Evolutionary conservation across 2,888 invertebrate genomes (phyloP).

Genomic region (Cremastobaeus sp.): DNA sequence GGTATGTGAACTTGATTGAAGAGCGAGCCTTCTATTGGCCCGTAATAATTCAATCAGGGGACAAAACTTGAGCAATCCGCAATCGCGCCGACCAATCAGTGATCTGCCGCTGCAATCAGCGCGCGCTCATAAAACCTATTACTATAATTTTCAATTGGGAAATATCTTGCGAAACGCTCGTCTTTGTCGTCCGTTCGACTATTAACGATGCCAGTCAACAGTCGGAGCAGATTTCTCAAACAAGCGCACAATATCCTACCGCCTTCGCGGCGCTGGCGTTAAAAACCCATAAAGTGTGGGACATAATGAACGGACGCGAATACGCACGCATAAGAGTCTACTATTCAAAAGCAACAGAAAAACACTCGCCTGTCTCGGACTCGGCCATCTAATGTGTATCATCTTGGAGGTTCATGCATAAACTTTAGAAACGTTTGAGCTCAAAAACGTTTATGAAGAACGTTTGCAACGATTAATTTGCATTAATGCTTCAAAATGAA

Average conservation of each 20-base stretch:
- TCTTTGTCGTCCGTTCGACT: constrained; percentile 53
- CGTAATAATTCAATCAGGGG: constrained; percentile 47
- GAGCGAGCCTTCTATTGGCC: constrained; percentile 31
- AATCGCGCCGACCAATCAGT: constrained; percentile 34
- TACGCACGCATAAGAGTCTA: too few relatives aligned
- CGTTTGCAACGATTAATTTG: too few relatives aligned
- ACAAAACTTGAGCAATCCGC: constrained; percentile 46
- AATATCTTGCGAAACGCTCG: constrained; percentile 52
- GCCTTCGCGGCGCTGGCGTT: constrained; percentile 56
- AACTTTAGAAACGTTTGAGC: too few relatives aligned
- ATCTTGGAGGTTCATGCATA: too few relatives aligned
- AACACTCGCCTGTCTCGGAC: too few relatives aligned
- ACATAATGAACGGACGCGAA: constrained; percentile 41
- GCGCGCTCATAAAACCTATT: constrained; percentile 47
- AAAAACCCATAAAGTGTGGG: constrained; percentile 48
- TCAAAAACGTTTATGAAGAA: too few relatives aligned
- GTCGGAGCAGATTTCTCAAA: constrained; percentile 40
- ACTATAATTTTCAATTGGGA: constrained; percentile 58
- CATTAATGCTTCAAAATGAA: too few relatives aligned
- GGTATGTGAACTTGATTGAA: constrained; percentile 52
- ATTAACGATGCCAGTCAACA: constrained; percentile 50
- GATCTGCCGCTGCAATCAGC: constrained; percentile 30
- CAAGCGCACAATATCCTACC: constrained; percentile 46
- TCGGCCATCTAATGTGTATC: too few relatives aligned
- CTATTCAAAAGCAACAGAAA: too few relatives aligned